Evolutionary conservation across 92 coral and sea anemone species (phyloP), one percentile per base, ranked within the genome.

Genomic region (Zoanthus sansibaricus): DNA sequence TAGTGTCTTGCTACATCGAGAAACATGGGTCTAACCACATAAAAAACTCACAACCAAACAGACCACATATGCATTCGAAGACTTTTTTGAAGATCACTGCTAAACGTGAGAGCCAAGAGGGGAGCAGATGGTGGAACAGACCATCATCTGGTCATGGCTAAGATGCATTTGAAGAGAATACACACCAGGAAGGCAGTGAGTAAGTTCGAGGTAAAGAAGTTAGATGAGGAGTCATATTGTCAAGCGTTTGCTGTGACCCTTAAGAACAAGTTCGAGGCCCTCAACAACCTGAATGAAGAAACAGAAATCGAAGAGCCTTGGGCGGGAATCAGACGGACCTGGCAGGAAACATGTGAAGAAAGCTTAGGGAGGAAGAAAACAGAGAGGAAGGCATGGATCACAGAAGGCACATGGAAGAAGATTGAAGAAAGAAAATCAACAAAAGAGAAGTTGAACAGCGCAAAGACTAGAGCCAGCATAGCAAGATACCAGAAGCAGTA

Each of bases 11-110:
- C 68, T 0, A 61, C 68, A 61, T 12, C 68, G 54, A 49, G 54
- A 49, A 49, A 49, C 54, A 4, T 49, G 54, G 54, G 4, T 49
- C 54, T 5, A 4, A 2, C 10, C 54, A 49, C 10, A 49, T 49
- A 61, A 16, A 61, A 61, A 61, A 61, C 68, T 21, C 68, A 4
- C 68, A 61, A 61, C 18, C 68, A 61, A 61, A 18, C 14, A 61
- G 18, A 61, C 68, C 68, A 61, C 68, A 61, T 59, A 1, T 59
- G 67, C 67, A 59, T 59, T 59, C 20, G 67, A 59, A 59, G 67
- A 59, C 67, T n/a, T n/a, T n/a, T n/a, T n/a, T n/a, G 68, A 61
- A 61, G 68, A 61, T 61, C n/a, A 61, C 68, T 61, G 68, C 68
- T 61, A 21, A 6, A 18, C 68, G 68, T 15, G 68, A 61, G 18